Percentiles rank a stretch among this genome's conserved stretches.
Evolutionary conservation across 2,113 vertebrate species (phyloP).

Genomic region (Ictidomys tridecemlineatus): DNA sequence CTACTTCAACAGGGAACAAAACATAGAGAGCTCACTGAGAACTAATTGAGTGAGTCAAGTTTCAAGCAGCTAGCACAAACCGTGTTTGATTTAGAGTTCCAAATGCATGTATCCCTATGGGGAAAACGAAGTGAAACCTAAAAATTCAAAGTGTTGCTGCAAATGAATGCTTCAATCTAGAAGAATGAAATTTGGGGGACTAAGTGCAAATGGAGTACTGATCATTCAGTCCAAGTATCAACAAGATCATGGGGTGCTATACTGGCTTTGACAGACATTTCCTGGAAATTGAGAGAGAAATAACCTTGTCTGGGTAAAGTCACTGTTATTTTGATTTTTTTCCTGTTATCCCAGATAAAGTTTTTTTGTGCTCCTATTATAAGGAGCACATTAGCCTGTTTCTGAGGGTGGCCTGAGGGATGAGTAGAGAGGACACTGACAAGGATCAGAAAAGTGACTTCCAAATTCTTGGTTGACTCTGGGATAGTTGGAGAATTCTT

Average conservation of each 20-base stretch:
- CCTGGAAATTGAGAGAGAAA: slow-evolving; percentile 5
- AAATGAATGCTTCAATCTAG: too few species aligned
- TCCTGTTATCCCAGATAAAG: background rate
- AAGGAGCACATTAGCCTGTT: background rate
- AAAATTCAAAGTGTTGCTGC: too few species aligned
- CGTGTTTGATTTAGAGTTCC: too few species aligned
- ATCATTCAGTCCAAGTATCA: too few species aligned
- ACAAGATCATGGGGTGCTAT: background rate
- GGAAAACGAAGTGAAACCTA: too few species aligned
- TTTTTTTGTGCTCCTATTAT: background rate
- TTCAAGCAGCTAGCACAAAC: too few species aligned
- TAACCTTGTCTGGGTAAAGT: background rate
- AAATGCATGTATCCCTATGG: too few species aligned
- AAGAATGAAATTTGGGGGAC: too few species aligned
- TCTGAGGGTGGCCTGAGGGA: background rate
- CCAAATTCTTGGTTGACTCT: background rate
- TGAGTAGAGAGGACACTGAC: background rate
- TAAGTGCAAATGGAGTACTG: too few species aligned
- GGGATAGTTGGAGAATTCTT: background rate
- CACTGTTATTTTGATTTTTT: background rate
- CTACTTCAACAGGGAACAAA: too few species aligned
- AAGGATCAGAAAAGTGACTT: background rate
- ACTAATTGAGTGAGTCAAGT: too few species aligned
- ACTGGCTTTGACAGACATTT: background rate
- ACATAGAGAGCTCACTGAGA: too few species aligned